Base-by-base conservation (phyloP, 2,113 vertebrate species). In the Epinephelus moara region DNA sequence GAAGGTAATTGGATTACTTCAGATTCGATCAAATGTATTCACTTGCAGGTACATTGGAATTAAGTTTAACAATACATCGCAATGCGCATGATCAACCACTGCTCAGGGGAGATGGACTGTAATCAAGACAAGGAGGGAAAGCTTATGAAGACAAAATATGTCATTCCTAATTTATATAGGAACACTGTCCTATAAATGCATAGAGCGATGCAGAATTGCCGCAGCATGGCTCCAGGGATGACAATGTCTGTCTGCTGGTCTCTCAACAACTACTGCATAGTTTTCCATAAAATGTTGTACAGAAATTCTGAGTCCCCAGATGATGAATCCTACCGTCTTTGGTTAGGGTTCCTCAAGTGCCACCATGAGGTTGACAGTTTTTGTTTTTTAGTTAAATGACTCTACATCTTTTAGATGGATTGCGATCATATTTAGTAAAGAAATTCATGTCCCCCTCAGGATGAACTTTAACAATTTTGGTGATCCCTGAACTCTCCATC, bases 11-110 rank as follows among this genome's bases (percentile, higher is more conserved):
- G 45, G 61, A 75, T 82, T 50, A 68, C n/a, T 80, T 33, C 21
- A 53, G 19, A 70, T 77, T 56, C 61, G 30, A 63, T 42, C 14
- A 67, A 68, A 75, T 15, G 3, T 78, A 33, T 76, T 88, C 25
- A 50, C 23, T 75, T 61, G 27, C 21, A 49, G 50, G 37, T 55
- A 70, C 27, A 33, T 23, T 63, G 59, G 52, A 50, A 79, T 81
- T 27, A 60, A 30, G 11, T 23, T 75, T 53, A 50, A 70, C 37
- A 61, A 49, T 63, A 68, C 52, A 50, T 7, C 12, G 11, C 15
- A 30, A 55, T 57, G 27, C 13, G 9, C 30, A 33, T 21, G 25
- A 71, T 70, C 42, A 30, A 55, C 18, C 9, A 62, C 69, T 56
- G 55, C 60, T 68, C 47, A 49, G 52, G 17, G 50, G 11, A 59